These are phyloP conservation scores for Pseudomyrmex pallidus DNA, from an alignment of 1,140 invertebrate species.

Conservation along the genomic window DNA sequence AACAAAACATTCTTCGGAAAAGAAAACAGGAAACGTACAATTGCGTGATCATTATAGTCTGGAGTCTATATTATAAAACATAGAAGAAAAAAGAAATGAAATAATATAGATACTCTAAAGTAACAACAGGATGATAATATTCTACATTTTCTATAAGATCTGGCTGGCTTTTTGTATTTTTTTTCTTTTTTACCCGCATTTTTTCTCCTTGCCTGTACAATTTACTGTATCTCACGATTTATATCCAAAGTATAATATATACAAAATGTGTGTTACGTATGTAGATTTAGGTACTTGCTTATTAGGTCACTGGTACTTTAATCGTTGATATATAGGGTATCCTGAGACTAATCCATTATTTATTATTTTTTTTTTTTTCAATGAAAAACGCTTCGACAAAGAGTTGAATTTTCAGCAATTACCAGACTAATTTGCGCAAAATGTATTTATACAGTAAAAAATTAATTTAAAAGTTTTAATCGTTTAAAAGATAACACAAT, in stretches of 20 bases:
- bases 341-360: not conserved
- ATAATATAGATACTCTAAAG: not conserved
- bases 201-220: conserved; percentile 12
- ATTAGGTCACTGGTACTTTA: conserved; percentile 79
- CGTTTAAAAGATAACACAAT: not conserved
- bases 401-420: not conserved
- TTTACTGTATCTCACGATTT: conserved; percentile 2
- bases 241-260: conserved; percentile 51
- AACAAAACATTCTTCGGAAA: conserved; percentile 7
- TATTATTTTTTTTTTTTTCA: not conserved
- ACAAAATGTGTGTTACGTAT: conserved; percentile 73
- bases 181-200: not conserved
- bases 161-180: not conserved
- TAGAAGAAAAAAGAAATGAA: not conserved
- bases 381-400: not conserved
- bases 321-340: conserved; percentile 66
- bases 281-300: conserved; percentile 70
- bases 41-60: not conserved
- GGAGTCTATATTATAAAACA: not conserved
- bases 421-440: not conserved
- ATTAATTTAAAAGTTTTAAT: conserved; percentile 2
- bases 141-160: not conserved
- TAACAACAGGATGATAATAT: not conserved
- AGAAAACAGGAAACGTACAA: not conserved
- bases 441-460: conserved; percentile 16